Base-by-base conservation (phyloP, 2,113 vertebrate species). In the Gila orcuttii region DNA sequence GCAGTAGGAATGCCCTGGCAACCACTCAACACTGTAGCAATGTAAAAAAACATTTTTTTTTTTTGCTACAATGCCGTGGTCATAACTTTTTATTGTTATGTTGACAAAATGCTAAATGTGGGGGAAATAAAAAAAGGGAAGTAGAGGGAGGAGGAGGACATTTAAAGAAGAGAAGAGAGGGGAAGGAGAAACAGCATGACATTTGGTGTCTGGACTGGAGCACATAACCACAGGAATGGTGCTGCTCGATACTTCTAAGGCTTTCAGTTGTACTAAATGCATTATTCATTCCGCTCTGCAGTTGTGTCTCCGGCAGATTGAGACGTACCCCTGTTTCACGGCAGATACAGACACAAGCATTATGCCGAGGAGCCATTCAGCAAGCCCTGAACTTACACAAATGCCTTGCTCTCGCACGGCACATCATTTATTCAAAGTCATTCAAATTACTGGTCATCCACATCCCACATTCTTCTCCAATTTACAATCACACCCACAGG, bases 211-310 rank as follows among this genome's bases (percentile, higher is more conserved):
- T 88, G 31, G 19, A 78, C 82, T 87, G 39, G 23, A 78, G 77
- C 77, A 82, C 73, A 73, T 85, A 57, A 55, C 73, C 42, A 45
- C 71, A 89, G 87, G 83, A 89, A 86, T 12, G 45, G 73, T 68
- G 2, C 59, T 75, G 84, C 87, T 88, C 75, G 33, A 85, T 89
- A 85, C 85, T 88, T 89, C 86, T 89, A 79, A 92, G 89, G 84
- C 77, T 86, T 89, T 87, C 82, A 85, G 82, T 89, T 82, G 73
- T 85, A 85, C 87, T 86, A 81, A 73, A 79, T 92, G 83, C 84
- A 88, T 90, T 91, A 92, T 92, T 90, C 85, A 91, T 91, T 52
- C 47, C 28, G 42, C 88, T 78, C 80, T 55, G 79, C 79, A 76
- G 55, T 60, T 75, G 80, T 83, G 79, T 88, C 47, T 23, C 47